Evolutionary conservation across 2,888 invertebrate genomes (phyloP).

Genomic region (Physocephala rufipes): DNA sequence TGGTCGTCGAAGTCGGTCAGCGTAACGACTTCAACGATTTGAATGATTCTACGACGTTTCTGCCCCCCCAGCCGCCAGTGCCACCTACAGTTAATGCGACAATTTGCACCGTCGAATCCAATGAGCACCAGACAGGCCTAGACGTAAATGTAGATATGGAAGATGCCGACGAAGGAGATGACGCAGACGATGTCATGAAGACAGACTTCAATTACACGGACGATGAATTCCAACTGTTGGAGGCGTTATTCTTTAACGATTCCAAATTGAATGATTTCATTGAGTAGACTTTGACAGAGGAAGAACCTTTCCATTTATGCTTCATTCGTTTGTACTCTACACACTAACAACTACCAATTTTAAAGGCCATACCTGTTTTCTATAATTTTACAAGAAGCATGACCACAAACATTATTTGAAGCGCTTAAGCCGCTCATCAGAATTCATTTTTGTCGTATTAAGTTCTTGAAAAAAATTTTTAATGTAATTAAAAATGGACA

Average conservation of each 20-base stretch:
- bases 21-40: constrained; percentile 38
- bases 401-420: constrained; percentile 13
- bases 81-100: constrained; percentile 41
- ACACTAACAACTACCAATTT: constrained; percentile 13
- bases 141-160: constrained; percentile 10
- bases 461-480: constrained; percentile 29
- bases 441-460: constrained; percentile 27
- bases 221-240: constrained; percentile 42
- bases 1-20: constrained; percentile 39
- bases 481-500: constrained; percentile 31
- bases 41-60: constrained; percentile 35
- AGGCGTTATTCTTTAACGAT: constrained; percentile 38
- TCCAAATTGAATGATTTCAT: constrained; percentile 40
- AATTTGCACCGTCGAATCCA: constrained; percentile 33
- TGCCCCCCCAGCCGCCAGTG: constrained; percentile 43
- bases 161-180: constrained; percentile 21
- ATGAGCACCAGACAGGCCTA: constrained; percentile 7
- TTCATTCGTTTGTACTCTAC: constrained; percentile 36
- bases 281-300: constrained; percentile 31
- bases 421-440: constrained; percentile 19
- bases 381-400: constrained; percentile 24
- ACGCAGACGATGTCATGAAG: constrained; percentile 34
- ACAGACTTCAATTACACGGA: constrained; percentile 43
- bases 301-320: constrained; percentile 37
- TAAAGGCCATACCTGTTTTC: constrained; percentile 17